phyloP scores from a whole-genome alignment of 1,140 invertebrate species.

The Brachionus koreanus region DNA sequence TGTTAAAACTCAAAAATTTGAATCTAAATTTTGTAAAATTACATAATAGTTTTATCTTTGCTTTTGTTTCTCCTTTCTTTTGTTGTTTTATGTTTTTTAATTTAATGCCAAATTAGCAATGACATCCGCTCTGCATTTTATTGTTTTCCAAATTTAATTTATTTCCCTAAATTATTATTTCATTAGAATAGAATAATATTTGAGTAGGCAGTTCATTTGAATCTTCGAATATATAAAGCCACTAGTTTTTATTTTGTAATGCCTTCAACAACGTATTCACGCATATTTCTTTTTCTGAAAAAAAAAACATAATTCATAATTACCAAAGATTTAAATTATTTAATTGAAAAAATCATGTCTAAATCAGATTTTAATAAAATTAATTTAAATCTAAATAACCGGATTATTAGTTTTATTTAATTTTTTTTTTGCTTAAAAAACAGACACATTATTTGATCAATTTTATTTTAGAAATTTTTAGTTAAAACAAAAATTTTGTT shows the following conservation, averaged over 20 bases:
- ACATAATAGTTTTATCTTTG: not conserved
- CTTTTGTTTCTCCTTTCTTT: not conserved
- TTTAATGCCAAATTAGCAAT: not conserved
- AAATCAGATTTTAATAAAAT: not conserved
- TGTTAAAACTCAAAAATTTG: not conserved
- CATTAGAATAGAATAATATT: not conserved
- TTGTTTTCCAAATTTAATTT: not conserved
- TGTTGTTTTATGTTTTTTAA: not conserved
- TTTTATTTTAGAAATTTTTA: too few species aligned
- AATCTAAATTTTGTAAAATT: not conserved
- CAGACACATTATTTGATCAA: too few species aligned
- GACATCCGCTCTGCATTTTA: not conserved
- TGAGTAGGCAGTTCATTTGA: not conserved
- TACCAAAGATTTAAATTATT: not conserved
- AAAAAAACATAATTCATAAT: not conserved
- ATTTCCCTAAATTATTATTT: not conserved
- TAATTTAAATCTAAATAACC: not conserved
- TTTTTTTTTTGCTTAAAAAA: not conserved
- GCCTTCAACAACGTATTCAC: not conserved
- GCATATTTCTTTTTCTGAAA: not conserved
- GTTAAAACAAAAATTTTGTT: too few species aligned
- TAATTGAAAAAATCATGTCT: not conserved
- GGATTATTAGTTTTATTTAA: not conserved
- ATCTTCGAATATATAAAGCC: not conserved
- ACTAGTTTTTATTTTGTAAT: not conserved